These are phyloP conservation scores for Hylia prasina DNA, from an alignment of 2,113 vertebrate genomes.

Conservation along the genomic window DNA sequence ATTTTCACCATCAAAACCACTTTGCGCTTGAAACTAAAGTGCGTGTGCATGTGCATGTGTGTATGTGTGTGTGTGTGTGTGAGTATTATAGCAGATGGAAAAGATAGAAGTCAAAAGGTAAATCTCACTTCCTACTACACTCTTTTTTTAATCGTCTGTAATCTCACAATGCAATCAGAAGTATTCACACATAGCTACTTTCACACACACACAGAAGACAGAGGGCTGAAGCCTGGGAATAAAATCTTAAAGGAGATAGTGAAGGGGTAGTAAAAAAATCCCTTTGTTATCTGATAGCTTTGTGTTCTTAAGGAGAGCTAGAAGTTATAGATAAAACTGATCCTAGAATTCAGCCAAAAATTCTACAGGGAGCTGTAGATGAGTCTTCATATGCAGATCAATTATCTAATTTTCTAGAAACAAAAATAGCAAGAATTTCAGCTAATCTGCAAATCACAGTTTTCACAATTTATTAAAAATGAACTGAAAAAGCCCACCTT, in stretches of 20 bases:
- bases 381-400: not conserved
- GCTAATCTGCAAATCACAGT: not conserved
- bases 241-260: not conserved
- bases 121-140: conserved; percentile 45
- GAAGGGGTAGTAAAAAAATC: not conserved
- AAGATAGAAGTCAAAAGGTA: conserved; percentile 30
- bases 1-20: conserved; percentile 35
- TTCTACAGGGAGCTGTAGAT: not conserved
- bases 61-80: not conserved
- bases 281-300: not conserved
- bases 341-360: not conserved
- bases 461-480: not conserved
- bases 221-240: not conserved
- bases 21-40: conserved; percentile 7
- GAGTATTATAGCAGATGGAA: conserved; percentile 26
- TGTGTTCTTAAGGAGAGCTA: not conserved
- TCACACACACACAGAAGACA: not conserved
- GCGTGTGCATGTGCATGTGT: not conserved
- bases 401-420: not conserved
- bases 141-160: not conserved
- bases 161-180: not conserved
- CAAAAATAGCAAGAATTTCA: not conserved
- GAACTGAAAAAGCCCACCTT: not conserved
- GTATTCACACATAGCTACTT: not conserved
- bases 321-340: not conserved